Evolutionary conservation across 2,113 vertebrate species (phyloP).

Genomic region (Parotia lawesii): DNA sequence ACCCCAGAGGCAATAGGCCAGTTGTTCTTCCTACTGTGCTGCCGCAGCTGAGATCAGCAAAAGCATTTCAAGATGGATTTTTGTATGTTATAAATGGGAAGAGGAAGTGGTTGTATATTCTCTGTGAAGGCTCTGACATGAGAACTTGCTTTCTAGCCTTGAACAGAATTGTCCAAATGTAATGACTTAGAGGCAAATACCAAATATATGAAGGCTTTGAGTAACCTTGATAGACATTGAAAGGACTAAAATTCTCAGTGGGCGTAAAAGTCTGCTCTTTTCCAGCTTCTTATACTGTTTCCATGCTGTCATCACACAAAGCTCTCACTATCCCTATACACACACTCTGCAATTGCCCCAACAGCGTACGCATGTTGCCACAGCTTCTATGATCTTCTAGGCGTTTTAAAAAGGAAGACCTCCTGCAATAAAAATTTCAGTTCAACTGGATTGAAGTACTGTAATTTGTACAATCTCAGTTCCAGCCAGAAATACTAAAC

Average conservation of each 20-base stretch:
- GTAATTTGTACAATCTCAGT: not conserved
- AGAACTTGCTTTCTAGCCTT: not conserved
- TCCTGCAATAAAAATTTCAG: not conserved
- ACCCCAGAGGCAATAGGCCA: not conserved
- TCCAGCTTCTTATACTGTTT: not conserved
- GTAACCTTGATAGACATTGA: not conserved
- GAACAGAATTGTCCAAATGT: not conserved
- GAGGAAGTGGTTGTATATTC: not conserved
- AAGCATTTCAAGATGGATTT: not conserved
- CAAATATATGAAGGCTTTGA: not conserved
- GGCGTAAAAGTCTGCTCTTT: not conserved
- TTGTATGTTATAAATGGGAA: not conserved
- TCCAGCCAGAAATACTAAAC: not conserved
- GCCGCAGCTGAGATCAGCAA: not conserved
- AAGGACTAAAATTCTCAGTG: not conserved
- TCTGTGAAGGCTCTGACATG: not conserved
- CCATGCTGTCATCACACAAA: not conserved
- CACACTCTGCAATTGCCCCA: accelerated
- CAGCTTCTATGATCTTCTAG: not conserved
- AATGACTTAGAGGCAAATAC: not conserved
- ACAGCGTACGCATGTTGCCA: not conserved
- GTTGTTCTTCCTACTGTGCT: not conserved
- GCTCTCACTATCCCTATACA: not conserved
- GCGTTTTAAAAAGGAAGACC: not conserved
- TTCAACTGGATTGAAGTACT: not conserved